These are phyloP conservation scores for Melikaiella ostensackeni DNA, from an alignment of 2,888 invertebrate genomes.

Conservation along the genomic window DNA sequence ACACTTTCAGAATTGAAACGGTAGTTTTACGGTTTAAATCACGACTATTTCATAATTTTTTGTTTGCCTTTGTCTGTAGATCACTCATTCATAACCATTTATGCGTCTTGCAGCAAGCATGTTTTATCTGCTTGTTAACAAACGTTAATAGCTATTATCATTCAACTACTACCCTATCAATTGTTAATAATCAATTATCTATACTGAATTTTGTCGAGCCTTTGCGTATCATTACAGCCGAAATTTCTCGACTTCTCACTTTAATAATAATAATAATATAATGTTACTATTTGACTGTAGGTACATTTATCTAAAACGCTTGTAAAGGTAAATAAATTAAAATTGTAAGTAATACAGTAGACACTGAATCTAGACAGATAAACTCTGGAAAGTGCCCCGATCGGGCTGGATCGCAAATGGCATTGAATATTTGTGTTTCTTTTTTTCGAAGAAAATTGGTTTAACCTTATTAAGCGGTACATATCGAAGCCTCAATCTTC, in stretches of 20 bases:
- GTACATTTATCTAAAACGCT: slow-evolving; percentile 75
- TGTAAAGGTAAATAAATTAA: slow-evolving; percentile 76
- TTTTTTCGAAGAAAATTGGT: slow-evolving; percentile 71
- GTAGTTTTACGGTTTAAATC: slow-evolving; percentile 34
- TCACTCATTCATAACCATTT: slow-evolving; percentile 58
- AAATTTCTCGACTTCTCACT: slow-evolving; percentile 48
- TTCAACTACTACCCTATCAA: slow-evolving; percentile 66
- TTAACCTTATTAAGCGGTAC: slow-evolving; percentile 71
- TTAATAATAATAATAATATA: slow-evolving; percentile 54
- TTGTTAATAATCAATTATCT: slow-evolving; percentile 59
- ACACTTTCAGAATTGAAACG: slow-evolving; percentile 61
- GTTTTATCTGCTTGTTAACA: slow-evolving; percentile 63
- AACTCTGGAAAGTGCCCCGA: slow-evolving; percentile 71
- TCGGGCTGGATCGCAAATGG: slow-evolving; percentile 68
- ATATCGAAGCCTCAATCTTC: slow-evolving; percentile 79
- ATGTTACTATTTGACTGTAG: slow-evolving; percentile 67
- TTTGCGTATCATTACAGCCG: slow-evolving; percentile 38
- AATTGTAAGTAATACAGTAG: slow-evolving; percentile 72
- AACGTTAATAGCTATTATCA: slow-evolving; percentile 65
- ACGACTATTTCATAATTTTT: slow-evolving; percentile 41
- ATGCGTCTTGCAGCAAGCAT: slow-evolving; percentile 63
- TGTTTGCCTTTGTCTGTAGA: slow-evolving; percentile 54
- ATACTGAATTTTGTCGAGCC: slow-evolving; percentile 53
- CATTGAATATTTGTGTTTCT: slow-evolving; percentile 56
- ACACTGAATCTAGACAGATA: slow-evolving; percentile 75